Evolutionary conservation across 2,797 vertebrate genomes (phyloP), one percentile per base, ranked within the genome.

Genomic region (Delichon dasypus): DNA sequence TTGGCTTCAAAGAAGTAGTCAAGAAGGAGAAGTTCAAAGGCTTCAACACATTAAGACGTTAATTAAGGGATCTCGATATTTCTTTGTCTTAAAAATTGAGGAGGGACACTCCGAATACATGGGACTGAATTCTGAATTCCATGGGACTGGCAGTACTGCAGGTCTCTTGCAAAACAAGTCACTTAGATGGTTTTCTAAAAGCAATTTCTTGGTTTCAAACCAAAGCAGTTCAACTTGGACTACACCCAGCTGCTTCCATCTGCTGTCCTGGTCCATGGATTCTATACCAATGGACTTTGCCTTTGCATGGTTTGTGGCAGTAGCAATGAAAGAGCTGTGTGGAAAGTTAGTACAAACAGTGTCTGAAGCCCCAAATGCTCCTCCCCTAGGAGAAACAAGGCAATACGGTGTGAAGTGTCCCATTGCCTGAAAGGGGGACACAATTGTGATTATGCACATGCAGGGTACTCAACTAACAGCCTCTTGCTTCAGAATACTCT

Each of bases 371-470:
- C 8, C 64, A 48, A 9, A 44, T 0, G 2, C 32, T 89, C 16
- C 45, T 68, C 53, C 34, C 80, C 34, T 8, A 4, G 11, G 8
- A 32, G 29, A 60, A 54, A 40, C 21, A 40, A 55, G 17, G 44
- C 36, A 40, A 62, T 62, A 8, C 0, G 29, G 32, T 13, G 22
- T 20, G 84, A 90, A 14, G 18, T 32, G 29, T 90, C 45, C 44
- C 8, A 1, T 16, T 72, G 30, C 27, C 45, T 26, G 0, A 0
- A 42, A 58, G 55, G 58, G 29, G 50, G 18, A 25, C 0, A 0
- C 8, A 30, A 6, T 36, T 53, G 20, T 58, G 53, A 26, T 44
- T 50, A 3, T 11, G 10, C 11, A 1, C 4, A 12, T 3, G 3
- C 38, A 42, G 23, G 21, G 20, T 27, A 16, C 22, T 45, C 30